Conservation (phyloP, 2,797 vertebrate genomes). For the Melanotaenia maccullochi region DNA sequence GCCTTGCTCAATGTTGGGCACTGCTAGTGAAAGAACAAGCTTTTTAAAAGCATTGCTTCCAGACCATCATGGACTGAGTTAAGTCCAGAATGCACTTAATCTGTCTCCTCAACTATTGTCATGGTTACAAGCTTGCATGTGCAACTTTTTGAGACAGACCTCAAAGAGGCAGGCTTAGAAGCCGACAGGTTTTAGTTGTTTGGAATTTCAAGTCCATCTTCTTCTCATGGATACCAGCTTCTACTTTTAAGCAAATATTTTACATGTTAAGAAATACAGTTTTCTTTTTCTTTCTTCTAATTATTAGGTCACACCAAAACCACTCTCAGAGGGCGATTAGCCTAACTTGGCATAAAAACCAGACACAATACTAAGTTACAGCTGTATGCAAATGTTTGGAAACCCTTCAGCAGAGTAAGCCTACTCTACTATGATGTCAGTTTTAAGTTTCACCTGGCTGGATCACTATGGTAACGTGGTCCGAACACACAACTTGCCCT, state of each 20-base stretch:
- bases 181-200: too few species aligned
- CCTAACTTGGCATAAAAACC: background rate
- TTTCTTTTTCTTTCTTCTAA: background rate
- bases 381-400: background rate
- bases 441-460: background rate
- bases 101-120: too few species aligned
- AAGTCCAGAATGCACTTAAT: too few species aligned
- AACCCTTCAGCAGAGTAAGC: background rate
- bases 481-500: too few species aligned
- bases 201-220: background rate
- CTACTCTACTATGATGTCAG: background rate
- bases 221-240: background rate
- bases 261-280: background rate
- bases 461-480: background rate
- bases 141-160: too few species aligned
- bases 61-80: too few species aligned
- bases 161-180: too few species aligned
- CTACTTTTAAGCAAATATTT: background rate
- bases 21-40: too few species aligned
- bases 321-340: background rate
- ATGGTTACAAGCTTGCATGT: too few species aligned
- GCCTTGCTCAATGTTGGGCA: too few species aligned
- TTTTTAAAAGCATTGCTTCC: too few species aligned
- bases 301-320: background rate
- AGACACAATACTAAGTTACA: conserved; percentile 1